phyloP scores from a whole-genome alignment of 2,113 vertebrate species.

The Buteo buteo region DNA sequence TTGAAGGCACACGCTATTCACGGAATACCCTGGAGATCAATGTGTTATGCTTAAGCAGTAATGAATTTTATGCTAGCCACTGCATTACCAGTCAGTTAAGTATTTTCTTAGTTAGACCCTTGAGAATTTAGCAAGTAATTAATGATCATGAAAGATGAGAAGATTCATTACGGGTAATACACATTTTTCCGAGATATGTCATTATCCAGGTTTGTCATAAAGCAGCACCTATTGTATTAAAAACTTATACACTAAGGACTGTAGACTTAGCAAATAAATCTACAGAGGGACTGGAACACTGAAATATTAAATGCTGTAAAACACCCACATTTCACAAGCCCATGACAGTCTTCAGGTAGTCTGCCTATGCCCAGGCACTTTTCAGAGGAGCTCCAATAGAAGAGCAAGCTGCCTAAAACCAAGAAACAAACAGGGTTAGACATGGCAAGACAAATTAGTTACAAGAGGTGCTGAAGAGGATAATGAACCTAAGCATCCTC shows the following conservation, averaged over 20 bases:
- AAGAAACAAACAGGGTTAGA: background rate
- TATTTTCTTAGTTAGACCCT: conserved; percentile 24
- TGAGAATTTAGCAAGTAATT: conserved; percentile 41
- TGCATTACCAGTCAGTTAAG: conserved; percentile 20
- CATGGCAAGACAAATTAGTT: background rate
- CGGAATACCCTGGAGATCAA: background rate
- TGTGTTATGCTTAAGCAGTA: conserved; percentile 19
- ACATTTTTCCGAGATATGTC: background rate
- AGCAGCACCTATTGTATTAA: background rate
- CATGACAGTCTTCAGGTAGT: background rate
- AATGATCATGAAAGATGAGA: conserved; percentile 21
- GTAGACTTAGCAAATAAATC: background rate
- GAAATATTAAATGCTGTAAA: background rate
- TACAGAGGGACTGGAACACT: background rate
- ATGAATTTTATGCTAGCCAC: conserved; percentile 33
- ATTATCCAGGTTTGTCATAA: background rate
- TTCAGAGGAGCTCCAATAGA: background rate
- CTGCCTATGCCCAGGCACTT: background rate
- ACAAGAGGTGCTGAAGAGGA: background rate
- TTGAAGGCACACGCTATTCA: background rate
- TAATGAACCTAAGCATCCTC: background rate
- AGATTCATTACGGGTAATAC: background rate
- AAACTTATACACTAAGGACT: background rate
- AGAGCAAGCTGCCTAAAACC: background rate
- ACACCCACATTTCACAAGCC: background rate